These are phyloP conservation scores for Psix sp. DNA, from an alignment of 1,140 invertebrate species.

Conservation along the genomic window DNA sequence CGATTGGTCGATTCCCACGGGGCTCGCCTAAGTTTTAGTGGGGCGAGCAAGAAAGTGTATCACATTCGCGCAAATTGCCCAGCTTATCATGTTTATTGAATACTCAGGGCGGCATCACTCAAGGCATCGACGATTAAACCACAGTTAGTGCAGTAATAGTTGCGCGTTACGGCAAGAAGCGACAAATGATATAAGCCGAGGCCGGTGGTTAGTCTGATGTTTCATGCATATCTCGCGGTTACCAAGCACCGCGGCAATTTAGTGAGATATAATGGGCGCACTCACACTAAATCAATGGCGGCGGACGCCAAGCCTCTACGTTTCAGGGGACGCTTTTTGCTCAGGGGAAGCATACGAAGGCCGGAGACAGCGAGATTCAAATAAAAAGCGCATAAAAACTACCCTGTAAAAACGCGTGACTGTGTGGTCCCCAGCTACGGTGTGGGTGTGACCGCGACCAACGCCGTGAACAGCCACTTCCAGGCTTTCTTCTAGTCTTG, in stretches of 20 bases:
- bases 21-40: constrained; percentile 30
- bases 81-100: constrained; percentile 43
- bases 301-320: constrained; percentile 68
- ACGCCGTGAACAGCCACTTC: constrained; percentile 67
- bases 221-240: constrained; percentile 55
- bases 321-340: constrained; percentile 68
- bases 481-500: constrained; percentile 65
- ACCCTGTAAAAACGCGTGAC: constrained; percentile 24
- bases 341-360: constrained; percentile 67
- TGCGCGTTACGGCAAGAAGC: constrained; percentile 52
- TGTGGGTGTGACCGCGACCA: constrained; percentile 68
- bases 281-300: constrained; percentile 63
- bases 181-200: constrained; percentile 51
- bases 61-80: constrained; percentile 27
- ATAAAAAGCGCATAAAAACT: constrained; percentile 35
- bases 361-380: constrained; percentile 40
- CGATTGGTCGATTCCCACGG: constrained; percentile 35
- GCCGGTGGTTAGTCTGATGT: constrained; percentile 54
- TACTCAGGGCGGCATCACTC: constrained; percentile 26
- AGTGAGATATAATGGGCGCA: constrained; percentile 59
- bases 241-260: constrained; percentile 58
- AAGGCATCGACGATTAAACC: constrained; percentile 31
- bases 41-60: constrained; percentile 41
- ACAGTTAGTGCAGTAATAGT: constrained; percentile 43
- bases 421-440: constrained; percentile 60